Evolutionary conservation across 2,888 invertebrate genomes (phyloP).

Genomic region (Lasiommata megera): DNA sequence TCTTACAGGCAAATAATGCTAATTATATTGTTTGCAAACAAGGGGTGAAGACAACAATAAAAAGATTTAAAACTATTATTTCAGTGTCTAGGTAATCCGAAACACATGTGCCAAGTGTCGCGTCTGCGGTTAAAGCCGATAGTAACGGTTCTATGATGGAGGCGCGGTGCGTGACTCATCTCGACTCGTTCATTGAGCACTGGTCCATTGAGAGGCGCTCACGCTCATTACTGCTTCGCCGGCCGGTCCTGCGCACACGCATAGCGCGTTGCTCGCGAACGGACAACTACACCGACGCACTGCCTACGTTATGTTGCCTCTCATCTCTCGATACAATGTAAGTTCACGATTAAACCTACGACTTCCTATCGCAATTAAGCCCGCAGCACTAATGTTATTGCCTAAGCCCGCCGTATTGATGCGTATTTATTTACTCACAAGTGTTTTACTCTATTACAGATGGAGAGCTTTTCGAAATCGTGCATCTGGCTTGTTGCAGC

Average conservation of each 20-base stretch:
- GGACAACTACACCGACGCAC: slow-evolving; percentile 51
- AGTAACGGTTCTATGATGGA: slow-evolving; percentile 71
- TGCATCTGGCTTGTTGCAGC: slow-evolving; percentile 68
- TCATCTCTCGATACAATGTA: slow-evolving; percentile 68
- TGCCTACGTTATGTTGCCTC: slow-evolving; percentile 65
- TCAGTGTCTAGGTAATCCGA: slow-evolving; percentile 43
- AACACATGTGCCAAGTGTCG: slow-evolving; percentile 58
- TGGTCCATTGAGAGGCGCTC: slow-evolving; percentile 75
- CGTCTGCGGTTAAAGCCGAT: slow-evolving; percentile 52
- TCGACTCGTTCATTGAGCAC: slow-evolving; percentile 49
- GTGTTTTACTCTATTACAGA: slow-evolving; percentile 54
- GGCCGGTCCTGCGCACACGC: slow-evolving; percentile 79
- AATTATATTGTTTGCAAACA: slow-evolving; percentile 46
- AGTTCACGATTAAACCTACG: slow-evolving; percentile 61
- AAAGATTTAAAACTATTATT: slow-evolving; percentile 8
- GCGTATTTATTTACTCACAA: slow-evolving; percentile 30
- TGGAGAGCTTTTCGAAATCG: slow-evolving; percentile 67
- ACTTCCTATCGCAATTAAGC: slow-evolving; percentile 58
- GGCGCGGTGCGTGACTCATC: slow-evolving; percentile 77
- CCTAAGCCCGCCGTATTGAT: not conserved
- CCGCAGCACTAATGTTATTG: slow-evolving; percentile 26
- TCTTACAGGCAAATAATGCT: slow-evolving; percentile 27
- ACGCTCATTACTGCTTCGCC: slow-evolving; percentile 78
- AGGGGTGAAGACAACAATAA: slow-evolving; percentile 32
- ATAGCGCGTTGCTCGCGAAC: slow-evolving; percentile 60